These are phyloP conservation scores for Drosophila paramelanica DNA, from an alignment of 2,888 invertebrate genomes.

Conservation along the genomic window DNA sequence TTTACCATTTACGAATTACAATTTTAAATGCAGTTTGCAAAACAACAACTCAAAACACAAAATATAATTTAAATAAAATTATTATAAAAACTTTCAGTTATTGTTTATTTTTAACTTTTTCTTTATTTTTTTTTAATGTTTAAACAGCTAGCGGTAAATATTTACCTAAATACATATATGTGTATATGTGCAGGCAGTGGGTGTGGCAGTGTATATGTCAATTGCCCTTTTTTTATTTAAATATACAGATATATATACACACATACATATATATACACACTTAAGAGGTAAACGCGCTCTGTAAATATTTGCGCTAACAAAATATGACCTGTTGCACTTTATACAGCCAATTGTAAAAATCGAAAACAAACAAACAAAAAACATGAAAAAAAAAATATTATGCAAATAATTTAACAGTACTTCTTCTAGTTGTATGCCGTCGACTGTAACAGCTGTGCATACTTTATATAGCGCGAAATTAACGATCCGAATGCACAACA, in stretches of 20 bases:
- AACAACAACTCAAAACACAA: constrained; percentile 73
- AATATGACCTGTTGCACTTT: constrained; percentile 78
- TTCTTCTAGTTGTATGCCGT: constrained; percentile 42
- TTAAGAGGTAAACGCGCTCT: constrained; percentile 66
- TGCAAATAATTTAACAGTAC: constrained; percentile 54
- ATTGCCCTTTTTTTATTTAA: constrained; percentile 52
- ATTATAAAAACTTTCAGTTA: constrained; percentile 59
- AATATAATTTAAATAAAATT: constrained; percentile 77
- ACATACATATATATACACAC: constrained; percentile 3
- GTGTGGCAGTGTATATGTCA: constrained; percentile 62
- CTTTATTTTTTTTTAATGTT: constrained; percentile 18
- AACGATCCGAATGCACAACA: constrained; percentile 44
- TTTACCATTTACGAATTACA: constrained; percentile 41
- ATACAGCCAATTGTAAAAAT: constrained; percentile 42
- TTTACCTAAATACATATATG: constrained; percentile 18
- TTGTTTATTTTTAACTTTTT: constrained; percentile 38
- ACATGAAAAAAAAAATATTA: constrained; percentile 20
- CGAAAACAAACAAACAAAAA: constrained; percentile 24
- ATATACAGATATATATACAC: constrained; percentile 15
- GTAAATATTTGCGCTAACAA: constrained; percentile 69
- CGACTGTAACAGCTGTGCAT: constrained; percentile 68
- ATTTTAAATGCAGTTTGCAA: constrained; percentile 66
- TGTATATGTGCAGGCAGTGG: neutral
- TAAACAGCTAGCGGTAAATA: constrained; percentile 15
- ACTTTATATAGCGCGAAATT: constrained; percentile 36